Evolutionary conservation across 2,797 vertebrate species (phyloP).

Genomic region (Neostethus bicornis): DNA sequence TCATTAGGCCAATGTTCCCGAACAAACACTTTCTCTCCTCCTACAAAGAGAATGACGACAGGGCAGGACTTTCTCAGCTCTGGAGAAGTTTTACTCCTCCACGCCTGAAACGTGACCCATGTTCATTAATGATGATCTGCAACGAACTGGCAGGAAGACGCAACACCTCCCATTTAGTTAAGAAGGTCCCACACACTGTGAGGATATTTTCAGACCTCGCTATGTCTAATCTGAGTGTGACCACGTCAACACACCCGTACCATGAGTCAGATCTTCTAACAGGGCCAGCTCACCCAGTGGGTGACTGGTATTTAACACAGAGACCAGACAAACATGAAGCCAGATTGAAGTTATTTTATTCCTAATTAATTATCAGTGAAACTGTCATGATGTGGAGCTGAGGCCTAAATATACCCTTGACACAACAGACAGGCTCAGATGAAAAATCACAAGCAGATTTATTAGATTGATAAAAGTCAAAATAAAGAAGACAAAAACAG

Average conservation of each 20-base stretch:
- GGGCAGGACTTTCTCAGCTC: not conserved
- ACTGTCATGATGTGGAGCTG: no score
- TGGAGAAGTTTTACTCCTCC: constrained; percentile 9
- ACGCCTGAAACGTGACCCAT: constrained; percentile 18
- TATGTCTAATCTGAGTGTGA: not conserved
- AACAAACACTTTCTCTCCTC: not conserved
- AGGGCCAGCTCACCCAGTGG: constrained; percentile 17
- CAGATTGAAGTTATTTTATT: no score
- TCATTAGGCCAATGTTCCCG: constrained; percentile 44
- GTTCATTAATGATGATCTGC: constrained; percentile 38
- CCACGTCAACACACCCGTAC: constrained; percentile 2
- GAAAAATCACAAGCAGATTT: no score
- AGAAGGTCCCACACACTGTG: constrained; percentile 24
- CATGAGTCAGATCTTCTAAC: constrained; percentile 23
- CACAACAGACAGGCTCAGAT: no score
- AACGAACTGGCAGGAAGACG: constrained; percentile 13
- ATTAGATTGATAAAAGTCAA: no score
- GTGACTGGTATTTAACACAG: constrained; percentile 7
- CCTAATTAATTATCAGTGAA: no score
- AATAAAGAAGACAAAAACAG: no score
- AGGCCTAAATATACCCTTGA: no score
- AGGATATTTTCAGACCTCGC: constrained; percentile 25
- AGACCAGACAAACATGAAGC: no score
- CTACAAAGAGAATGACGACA: not conserved
- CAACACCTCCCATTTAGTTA: constrained; percentile 50